Percentiles rank a stretch among this genome's conserved stretches.
Evolutionary conservation across 2,888 invertebrate species (phyloP).

Genomic region (Molanna angustata): DNA sequence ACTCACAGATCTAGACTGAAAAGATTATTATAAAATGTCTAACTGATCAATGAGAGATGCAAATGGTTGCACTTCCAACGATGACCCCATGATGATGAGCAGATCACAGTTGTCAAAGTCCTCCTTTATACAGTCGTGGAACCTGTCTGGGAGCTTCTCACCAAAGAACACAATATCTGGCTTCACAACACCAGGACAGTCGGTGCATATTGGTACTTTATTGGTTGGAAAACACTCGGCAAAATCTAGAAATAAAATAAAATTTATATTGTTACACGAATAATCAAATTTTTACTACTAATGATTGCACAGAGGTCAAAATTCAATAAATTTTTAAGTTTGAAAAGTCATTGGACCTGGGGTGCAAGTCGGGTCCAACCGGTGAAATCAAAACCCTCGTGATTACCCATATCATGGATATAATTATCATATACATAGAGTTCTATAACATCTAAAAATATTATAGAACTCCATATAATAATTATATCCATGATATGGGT

Average conservation of each 20-base stretch:
- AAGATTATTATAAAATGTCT: not conserved
- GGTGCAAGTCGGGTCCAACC: no score
- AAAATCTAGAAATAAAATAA: constrained; percentile 34
- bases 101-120: constrained; percentile 88
- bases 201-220: constrained; percentile 72
- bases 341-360: no score
- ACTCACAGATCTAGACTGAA: no score
- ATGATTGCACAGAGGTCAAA: no score
- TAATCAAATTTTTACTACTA: no score
- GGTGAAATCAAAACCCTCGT: no score
- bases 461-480: no score
- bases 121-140: constrained; percentile 62
- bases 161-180: constrained; percentile 97
- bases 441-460: no score
- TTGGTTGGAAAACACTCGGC: constrained; percentile 71
- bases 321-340: no score
- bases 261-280: not conserved
- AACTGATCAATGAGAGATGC: constrained; percentile 82
- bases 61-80: constrained; percentile 91
- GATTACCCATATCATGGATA: no score
- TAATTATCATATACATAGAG: no score
- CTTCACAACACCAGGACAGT: constrained; percentile 79
- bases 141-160: constrained; percentile 79
- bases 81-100: constrained; percentile 93
- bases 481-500: no score